phyloP scores from a whole-genome alignment of 2,888 invertebrate species.

The Limnephilus lunatus region DNA sequence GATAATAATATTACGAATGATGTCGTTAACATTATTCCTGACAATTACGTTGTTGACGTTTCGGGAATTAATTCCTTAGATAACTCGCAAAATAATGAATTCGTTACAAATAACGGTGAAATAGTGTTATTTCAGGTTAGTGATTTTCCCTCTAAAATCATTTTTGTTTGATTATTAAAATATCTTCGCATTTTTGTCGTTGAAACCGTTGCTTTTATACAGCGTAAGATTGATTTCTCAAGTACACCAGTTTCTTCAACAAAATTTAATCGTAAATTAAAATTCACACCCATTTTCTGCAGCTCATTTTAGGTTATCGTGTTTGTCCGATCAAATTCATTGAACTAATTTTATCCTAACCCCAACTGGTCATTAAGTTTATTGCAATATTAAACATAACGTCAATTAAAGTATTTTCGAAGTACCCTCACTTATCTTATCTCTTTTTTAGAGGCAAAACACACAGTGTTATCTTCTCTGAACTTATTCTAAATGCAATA shows the following conservation, averaged over 20 bases:
- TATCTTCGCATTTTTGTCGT: background rate
- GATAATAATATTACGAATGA: constrained; percentile 28
- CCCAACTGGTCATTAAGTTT: background rate
- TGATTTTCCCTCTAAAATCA: constrained; percentile 43
- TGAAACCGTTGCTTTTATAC: background rate
- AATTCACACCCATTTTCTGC: background rate
- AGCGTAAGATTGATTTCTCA: background rate
- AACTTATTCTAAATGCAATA: background rate
- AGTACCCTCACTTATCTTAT: background rate
- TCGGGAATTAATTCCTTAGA: constrained; percentile 34
- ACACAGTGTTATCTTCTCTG: background rate
- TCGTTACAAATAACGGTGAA: constrained; percentile 51
- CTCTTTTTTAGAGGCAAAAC: background rate
- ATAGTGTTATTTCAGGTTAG: constrained; percentile 58
- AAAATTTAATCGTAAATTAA: background rate
- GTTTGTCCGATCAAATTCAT: background rate
- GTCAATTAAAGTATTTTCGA: background rate
- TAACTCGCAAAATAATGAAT: constrained; percentile 30
- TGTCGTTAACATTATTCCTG: constrained; percentile 17
- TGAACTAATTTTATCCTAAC: background rate
- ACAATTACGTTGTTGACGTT: constrained; percentile 28
- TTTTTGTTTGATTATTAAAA: constrained; percentile 9
- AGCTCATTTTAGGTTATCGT: background rate
- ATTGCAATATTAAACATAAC: background rate
- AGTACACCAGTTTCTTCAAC: background rate